These are phyloP conservation scores for Drosophila melanogaster DNA, from an alignment of 1,140 invertebrate genomes.

Conservation along the genomic window DNA sequence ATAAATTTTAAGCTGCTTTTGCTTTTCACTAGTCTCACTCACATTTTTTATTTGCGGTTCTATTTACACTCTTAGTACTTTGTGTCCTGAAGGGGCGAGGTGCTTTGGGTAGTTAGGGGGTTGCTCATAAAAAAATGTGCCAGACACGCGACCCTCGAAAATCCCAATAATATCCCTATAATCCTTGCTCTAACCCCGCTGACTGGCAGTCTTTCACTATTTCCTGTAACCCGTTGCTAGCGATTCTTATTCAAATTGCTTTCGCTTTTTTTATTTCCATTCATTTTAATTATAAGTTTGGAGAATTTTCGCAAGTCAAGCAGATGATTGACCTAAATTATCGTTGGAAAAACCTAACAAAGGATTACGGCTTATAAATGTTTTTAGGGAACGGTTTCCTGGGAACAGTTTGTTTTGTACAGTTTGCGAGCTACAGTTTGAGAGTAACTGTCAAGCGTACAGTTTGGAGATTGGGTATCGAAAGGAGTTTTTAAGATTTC, in stretches of 20 bases:
- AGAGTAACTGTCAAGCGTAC: not conserved
- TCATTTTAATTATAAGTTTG: conserved; percentile 59
- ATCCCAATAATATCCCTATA: conserved; percentile 64
- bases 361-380: conserved; percentile 14
- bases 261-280: conserved; percentile 26
- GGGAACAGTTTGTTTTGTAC: not conserved
- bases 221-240: conserved; percentile 48
- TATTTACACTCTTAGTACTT: conserved; percentile 41
- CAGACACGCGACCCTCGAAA: conserved; percentile 74
- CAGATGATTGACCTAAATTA: conserved; percentile 71
- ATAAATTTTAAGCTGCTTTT: conserved; percentile 82
- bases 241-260: conserved; percentile 68
- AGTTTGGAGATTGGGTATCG: not conserved
- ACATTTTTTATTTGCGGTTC: conserved; percentile 75
- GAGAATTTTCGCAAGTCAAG: conserved; percentile 66
- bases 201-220: conserved; percentile 38
- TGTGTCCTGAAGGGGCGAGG: not conserved
- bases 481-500: too few species aligned
- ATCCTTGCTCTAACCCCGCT: conserved; percentile 47
- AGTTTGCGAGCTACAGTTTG: not conserved
- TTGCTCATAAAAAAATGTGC: conserved; percentile 68
- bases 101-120: conserved; percentile 22
- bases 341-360: conserved; percentile 34
- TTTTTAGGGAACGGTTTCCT: conserved; percentile 9
- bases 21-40: conserved; percentile 58